A percentile compares a stretch with the other conserved stretches of the same genome.
Evolutionary conservation across 2,797 vertebrate genomes (phyloP).

Genomic region (Manis javanica): DNA sequence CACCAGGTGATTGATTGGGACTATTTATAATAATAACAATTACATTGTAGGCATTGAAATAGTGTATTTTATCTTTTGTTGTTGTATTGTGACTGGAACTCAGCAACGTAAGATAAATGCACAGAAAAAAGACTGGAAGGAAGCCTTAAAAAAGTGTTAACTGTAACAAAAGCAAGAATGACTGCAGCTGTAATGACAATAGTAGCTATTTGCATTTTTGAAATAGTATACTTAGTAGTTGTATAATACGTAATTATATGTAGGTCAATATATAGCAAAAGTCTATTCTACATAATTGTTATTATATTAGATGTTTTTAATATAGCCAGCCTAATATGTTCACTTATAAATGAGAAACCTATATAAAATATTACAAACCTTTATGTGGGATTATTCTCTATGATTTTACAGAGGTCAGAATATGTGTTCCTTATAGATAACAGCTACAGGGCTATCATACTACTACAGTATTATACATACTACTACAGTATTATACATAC

Average conservation of each 20-base stretch:
- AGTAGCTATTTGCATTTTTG: too few relatives aligned
- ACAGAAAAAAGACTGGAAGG: too few relatives aligned
- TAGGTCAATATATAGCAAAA: not conserved
- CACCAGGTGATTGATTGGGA: not conserved
- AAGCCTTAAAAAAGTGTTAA: too few relatives aligned
- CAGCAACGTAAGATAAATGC: too few relatives aligned
- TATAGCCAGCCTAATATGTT: not conserved
- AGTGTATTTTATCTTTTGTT: not conserved
- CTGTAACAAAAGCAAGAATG: too few relatives aligned
- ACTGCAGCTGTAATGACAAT: too few relatives aligned
- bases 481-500: not conserved
- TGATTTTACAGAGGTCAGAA: not conserved
- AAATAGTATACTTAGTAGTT: not conserved
- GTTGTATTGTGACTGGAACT: too few relatives aligned
- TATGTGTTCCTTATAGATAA: not conserved
- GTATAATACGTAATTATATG: not conserved
- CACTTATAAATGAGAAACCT: not conserved
- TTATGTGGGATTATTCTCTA: not conserved
- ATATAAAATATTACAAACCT: not conserved
- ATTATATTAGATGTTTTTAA: not conserved
- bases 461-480: too few relatives aligned
- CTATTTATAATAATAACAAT: not conserved
- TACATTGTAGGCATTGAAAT: not conserved
- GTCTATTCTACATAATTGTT: not conserved
- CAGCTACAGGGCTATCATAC: not conserved